A percentile compares a stretch with the other conserved stretches of the same genome.
Evolutionary conservation across 2,113 vertebrate species (phyloP).

Genomic region (Tringa solitaria): DNA sequence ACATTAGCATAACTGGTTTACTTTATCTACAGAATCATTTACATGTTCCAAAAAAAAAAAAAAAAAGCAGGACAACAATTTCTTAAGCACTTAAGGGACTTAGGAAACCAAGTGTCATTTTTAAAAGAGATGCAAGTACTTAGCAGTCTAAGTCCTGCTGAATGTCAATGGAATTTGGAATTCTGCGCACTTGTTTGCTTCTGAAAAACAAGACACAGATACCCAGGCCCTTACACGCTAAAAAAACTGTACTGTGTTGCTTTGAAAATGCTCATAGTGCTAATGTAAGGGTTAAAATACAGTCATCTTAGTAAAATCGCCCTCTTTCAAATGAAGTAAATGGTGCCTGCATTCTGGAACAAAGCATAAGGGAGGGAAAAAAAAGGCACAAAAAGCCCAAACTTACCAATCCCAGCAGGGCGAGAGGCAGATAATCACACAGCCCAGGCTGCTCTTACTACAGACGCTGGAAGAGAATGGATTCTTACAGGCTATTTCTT

Average conservation of each 20-base stretch:
- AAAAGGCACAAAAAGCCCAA: neutral
- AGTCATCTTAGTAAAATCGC: neutral
- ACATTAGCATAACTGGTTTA: neutral
- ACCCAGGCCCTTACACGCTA: neutral
- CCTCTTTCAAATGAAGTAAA: neutral
- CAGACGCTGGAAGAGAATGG: neutral
- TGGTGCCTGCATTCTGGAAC: neutral
- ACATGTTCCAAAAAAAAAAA: neutral
- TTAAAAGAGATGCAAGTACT: neutral
- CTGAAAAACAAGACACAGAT: neutral
- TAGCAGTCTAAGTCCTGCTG: neutral
- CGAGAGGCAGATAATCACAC: rapidly evolving
- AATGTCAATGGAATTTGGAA: neutral
- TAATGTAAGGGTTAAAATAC: neutral
- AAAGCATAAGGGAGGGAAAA: neutral
- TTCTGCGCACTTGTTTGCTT: neutral
- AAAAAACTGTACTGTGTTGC: too few relatives aligned
- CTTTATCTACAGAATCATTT: neutral
- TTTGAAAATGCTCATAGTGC: neutral
- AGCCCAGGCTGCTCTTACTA: neutral
- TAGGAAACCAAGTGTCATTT: neutral
- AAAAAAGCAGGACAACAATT: neutral
- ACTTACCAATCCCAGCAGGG: slow-evolving; percentile 10
- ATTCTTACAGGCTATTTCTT: neutral
- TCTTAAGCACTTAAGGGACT: neutral